These are phyloP conservation scores for Varanus komodoensis DNA, from an alignment of 2,113 vertebrate species.

Conservation along the genomic window DNA sequence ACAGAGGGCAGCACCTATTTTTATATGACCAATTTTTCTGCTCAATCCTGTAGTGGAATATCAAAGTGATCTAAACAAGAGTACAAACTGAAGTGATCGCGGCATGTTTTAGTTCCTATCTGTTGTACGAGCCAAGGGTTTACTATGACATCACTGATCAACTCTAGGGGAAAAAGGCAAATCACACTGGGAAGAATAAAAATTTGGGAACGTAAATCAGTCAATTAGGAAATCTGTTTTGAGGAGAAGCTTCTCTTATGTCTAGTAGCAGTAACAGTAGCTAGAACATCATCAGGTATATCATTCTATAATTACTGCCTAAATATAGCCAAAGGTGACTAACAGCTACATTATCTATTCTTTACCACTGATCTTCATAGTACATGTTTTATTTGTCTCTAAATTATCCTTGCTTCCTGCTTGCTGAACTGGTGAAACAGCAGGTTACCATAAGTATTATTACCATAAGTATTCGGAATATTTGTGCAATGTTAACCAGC, in stretches of 20 bases:
- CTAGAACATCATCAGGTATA: background rate
- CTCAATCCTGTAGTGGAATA: background rate
- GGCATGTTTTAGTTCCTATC: background rate
- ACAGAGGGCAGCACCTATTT: background rate
- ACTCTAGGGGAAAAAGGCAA: background rate
- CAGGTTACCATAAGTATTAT: background rate
- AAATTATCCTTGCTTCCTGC: background rate
- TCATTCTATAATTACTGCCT: background rate
- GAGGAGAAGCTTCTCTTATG: background rate
- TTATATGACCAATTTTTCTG: background rate
- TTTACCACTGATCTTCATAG: background rate
- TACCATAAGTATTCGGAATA: too few relatives aligned
- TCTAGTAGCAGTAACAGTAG: background rate
- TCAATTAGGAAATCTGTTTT: background rate
- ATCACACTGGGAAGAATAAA: background rate
- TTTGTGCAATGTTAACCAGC: too few relatives aligned
- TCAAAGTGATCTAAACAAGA: background rate
- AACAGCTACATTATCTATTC: background rate
- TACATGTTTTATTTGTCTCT: background rate
- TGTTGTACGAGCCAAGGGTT: background rate
- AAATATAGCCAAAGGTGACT: background rate
- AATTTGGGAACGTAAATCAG: background rate
- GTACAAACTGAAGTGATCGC: background rate
- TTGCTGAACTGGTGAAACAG: background rate
- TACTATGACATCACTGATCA: background rate